phyloP scores from a whole-genome alignment of 64 coral and sea anemone species.

The Pocillopora damicornis region DNA sequence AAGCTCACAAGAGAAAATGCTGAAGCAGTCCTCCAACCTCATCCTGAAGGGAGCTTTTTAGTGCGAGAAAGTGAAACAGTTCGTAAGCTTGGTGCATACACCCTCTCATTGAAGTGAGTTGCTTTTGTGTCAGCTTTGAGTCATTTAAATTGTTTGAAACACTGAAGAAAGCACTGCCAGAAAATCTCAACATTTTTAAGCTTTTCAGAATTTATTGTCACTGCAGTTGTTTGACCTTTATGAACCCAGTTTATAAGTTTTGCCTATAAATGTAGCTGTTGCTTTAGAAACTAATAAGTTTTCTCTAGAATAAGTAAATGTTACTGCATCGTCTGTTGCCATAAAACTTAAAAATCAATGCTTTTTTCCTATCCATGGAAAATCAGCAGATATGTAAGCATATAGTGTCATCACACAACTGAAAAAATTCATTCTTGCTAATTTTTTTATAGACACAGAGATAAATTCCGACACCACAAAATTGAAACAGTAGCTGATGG shows the following conservation, averaged over 20 bases:
- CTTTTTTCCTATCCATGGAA: too few species aligned
- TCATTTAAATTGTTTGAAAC: too few species aligned
- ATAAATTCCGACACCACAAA: slow-evolving; percentile 42
- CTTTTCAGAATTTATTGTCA: too few species aligned
- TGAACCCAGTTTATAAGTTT: background rate
- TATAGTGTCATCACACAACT: background rate
- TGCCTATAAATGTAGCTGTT: background rate
- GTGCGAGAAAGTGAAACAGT: slow-evolving; percentile 28
- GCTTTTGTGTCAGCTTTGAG: background rate
- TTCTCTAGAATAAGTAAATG: too few species aligned
- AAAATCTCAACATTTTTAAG: too few species aligned
- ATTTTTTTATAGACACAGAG: slow-evolving; percentile 10
- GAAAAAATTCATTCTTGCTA: background rate
- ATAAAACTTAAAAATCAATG: too few species aligned
- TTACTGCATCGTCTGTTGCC: too few species aligned
- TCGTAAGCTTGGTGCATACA: slow-evolving; percentile 25
- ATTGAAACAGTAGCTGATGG: slow-evolving; percentile 16
- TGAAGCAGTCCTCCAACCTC: background rate
- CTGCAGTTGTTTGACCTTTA: too few species aligned
- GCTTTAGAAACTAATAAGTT: too few species aligned
- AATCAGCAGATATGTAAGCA: too few species aligned
- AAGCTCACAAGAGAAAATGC: slow-evolving; percentile 9
- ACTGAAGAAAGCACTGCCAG: too few species aligned
- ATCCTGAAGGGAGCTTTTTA: background rate
- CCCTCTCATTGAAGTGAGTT: slow-evolving; percentile 28